phyloP scores from a whole-genome alignment of 2,888 invertebrate species.

The Meganola albula region DNA sequence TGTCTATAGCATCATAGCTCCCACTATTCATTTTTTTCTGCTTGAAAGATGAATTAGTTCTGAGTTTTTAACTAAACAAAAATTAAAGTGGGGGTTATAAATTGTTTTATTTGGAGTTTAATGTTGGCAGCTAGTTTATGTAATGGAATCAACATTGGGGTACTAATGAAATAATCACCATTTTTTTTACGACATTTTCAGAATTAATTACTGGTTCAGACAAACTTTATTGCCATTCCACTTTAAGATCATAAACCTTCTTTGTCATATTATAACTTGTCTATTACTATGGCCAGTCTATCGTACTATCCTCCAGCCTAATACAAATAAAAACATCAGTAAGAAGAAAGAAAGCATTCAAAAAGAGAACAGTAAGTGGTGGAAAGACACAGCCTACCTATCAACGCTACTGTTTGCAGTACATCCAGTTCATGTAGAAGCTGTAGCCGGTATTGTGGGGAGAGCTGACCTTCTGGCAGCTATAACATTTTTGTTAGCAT shows the following conservation, averaged over 20 bases:
- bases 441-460: conserved; percentile 94
- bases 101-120: no score
- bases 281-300: conserved; percentile 43
- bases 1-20: no score
- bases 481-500: conserved; percentile 83
- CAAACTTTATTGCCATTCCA: conserved; percentile 74
- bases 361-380: conserved; percentile 13
- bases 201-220: conserved; percentile 81
- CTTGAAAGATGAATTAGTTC: no score
- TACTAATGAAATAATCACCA: no score
- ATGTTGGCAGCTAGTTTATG: no score
- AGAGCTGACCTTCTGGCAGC: conserved; percentile 93
- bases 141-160: no score
- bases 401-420: conserved; percentile 88
- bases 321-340: background rate
- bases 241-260: conserved; percentile 87
- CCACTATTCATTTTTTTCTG: no score
- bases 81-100: no score
- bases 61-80: no score
- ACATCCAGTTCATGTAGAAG: conserved; percentile 96
- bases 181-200: no score
- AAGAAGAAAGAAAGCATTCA: background rate
- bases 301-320: conserved; percentile 9
- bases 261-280: conserved; percentile 81
- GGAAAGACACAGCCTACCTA: conserved; percentile 75